Conservation (phyloP, 2,113 vertebrate genomes). For the Campylomormyrus tamandua region DNA sequence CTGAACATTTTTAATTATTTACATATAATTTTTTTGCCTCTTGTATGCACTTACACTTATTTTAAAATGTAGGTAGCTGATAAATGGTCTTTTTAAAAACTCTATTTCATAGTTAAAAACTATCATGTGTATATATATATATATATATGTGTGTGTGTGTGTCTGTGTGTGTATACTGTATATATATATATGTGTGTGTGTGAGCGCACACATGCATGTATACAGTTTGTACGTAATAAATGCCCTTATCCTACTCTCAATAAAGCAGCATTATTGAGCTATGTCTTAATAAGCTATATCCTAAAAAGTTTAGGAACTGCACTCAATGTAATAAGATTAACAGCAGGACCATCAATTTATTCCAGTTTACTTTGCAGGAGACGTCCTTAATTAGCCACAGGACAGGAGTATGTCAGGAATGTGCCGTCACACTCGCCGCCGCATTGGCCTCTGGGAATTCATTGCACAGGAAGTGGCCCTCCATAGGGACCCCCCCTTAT, state of each 20-base stretch:
- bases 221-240: background rate
- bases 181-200: background rate
- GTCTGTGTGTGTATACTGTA: background rate
- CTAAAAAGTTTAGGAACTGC: background rate
- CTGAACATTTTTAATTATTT: background rate
- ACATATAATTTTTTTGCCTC: background rate
- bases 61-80: background rate
- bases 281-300: background rate
- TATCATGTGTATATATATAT: no score
- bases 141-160: no score
- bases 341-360: background rate
- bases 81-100: background rate
- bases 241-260: background rate
- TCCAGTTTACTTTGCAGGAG: background rate
- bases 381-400: background rate
- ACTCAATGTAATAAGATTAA: background rate
- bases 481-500: background rate
- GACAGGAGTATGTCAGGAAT: background rate
- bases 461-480: background rate
- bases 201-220: background rate
- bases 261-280: background rate
- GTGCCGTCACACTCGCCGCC: background rate
- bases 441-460: background rate
- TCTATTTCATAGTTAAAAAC: no score
- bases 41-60: background rate